Evolutionary conservation across 2,888 invertebrate genomes (phyloP).

Genomic region (Drosophila heteroneura): DNA sequence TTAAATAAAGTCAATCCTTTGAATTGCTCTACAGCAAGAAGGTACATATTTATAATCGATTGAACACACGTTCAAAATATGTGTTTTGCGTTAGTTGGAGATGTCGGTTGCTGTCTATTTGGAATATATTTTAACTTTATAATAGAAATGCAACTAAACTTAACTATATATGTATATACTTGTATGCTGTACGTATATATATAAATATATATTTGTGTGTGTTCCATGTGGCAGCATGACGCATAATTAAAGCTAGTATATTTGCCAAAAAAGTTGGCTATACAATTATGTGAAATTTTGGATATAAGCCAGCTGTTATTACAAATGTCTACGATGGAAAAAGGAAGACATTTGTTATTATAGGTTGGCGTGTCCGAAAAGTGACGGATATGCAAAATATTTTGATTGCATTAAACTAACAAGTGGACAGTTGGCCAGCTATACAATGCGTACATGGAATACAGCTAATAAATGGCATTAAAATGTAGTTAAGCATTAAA

Average conservation of each 20-base stretch:
- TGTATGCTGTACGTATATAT: neutral
- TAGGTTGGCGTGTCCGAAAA: constrained; percentile 10
- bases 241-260: constrained; percentile 65
- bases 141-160: neutral
- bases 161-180: neutral
- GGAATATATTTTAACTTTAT: neutral
- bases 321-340: constrained; percentile 38
- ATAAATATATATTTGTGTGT: constrained; percentile 3
- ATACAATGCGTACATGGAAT: constrained; percentile 32
- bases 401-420: constrained; percentile 35
- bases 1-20: neutral
- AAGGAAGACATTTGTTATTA: constrained; percentile 53
- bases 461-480: constrained; percentile 14
- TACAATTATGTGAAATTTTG: constrained; percentile 46
- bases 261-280: constrained; percentile 66
- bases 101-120: neutral
- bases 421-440: neutral
- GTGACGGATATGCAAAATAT: constrained; percentile 14
- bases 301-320: constrained; percentile 54
- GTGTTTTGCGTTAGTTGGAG: too few relatives aligned
- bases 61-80: neutral
- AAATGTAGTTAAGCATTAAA: constrained; percentile 35
- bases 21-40: neutral
- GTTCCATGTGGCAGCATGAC: constrained; percentile 50
- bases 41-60: neutral